Evolutionary conservation across 2,113 vertebrate genomes (phyloP).

Genomic region (Neoarius graeffei): DNA sequence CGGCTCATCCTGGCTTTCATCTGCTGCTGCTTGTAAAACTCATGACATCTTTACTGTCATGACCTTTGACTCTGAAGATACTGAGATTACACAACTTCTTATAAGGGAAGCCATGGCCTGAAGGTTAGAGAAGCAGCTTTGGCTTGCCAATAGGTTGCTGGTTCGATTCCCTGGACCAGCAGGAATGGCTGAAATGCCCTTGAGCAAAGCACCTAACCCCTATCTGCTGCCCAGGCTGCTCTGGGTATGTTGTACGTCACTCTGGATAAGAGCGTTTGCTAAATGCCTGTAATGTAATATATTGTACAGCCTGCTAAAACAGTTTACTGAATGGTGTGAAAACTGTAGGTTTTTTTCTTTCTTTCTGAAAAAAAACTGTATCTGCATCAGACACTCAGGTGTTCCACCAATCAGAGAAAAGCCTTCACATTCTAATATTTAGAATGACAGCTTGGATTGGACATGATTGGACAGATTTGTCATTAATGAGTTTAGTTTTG

Average conservation of each 20-base stretch:
- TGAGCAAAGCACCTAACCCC: too few relatives aligned
- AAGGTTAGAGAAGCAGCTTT: too few relatives aligned
- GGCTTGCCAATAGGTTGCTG: too few relatives aligned
- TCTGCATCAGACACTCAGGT: neutral
- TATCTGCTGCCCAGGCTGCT: too few relatives aligned
- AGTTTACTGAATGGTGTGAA: neutral
- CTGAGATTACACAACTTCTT: constrained; percentile 22
- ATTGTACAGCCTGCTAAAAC: neutral
- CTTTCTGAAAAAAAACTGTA: neutral
- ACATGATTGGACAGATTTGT: neutral
- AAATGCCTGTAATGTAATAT: too few relatives aligned
- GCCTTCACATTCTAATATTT: neutral
- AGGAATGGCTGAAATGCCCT: too few relatives aligned
- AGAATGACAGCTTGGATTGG: neutral
- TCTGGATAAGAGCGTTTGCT: too few relatives aligned
- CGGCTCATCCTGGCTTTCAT: constrained; percentile 15
- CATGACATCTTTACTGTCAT: constrained; percentile 38
- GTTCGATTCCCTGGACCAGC: too few relatives aligned
- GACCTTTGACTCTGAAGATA: constrained; percentile 37
- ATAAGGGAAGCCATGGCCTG: too few relatives aligned
- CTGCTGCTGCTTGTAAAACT: constrained; percentile 39
- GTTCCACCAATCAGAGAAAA: constrained; percentile 10
- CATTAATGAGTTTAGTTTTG: neutral
- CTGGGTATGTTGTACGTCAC: too few relatives aligned
- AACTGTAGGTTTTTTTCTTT: neutral